phyloP scores from a whole-genome alignment of 2,797 vertebrate species.

The Eutrigla gurnardus region DNA sequence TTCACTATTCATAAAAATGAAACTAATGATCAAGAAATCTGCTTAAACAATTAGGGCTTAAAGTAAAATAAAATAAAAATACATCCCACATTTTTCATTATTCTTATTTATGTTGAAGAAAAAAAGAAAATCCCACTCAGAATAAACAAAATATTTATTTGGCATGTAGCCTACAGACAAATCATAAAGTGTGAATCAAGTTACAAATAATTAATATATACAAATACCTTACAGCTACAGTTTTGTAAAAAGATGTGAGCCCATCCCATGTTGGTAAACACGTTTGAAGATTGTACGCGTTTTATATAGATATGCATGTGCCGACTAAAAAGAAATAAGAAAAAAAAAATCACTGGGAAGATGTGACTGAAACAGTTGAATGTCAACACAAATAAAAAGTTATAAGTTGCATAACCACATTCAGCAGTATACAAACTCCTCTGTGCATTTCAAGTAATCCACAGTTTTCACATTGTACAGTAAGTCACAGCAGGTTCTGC shows the following conservation, averaged over 20 bases:
- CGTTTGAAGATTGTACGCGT: constrained; percentile 13
- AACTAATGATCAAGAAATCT: background rate
- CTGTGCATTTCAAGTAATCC: constrained; percentile 54
- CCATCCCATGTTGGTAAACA: constrained; percentile 11
- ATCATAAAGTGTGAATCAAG: constrained; percentile 25
- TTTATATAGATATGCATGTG: background rate
- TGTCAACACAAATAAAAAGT: constrained; percentile 28
- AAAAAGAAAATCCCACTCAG: background rate
- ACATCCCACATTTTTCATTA: background rate
- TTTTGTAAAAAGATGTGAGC: constrained; percentile 12
- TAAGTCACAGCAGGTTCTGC: constrained; percentile 27
- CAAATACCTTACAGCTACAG: constrained; percentile 30
- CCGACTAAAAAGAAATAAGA: background rate
- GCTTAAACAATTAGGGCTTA: background rate
- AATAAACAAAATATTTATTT: constrained; percentile 62
- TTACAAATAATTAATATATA: constrained; percentile 45
- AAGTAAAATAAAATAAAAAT: fast-evolving
- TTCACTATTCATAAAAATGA: background rate
- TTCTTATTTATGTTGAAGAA: background rate
- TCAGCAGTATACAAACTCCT: constrained; percentile 22
- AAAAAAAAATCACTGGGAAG: constrained; percentile 11
- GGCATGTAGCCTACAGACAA: constrained; percentile 26
- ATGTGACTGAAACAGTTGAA: background rate
- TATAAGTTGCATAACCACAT: constrained; percentile 9
- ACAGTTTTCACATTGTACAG: constrained; percentile 26